phyloP scores from a whole-genome alignment of 2,113 vertebrate genomes.

The Pan paniscus region DNA sequence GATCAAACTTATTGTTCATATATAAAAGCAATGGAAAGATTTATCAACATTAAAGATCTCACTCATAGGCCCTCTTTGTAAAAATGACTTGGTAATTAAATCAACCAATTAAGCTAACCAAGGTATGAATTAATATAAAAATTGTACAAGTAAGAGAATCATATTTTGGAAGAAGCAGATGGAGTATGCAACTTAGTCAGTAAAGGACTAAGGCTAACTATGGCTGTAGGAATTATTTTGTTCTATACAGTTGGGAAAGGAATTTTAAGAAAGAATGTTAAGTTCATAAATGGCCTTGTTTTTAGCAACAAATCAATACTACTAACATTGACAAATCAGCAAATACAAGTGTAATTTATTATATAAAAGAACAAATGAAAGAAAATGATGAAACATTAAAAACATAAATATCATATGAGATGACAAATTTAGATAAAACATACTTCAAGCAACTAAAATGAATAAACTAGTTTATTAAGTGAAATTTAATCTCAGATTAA shows the following conservation, averaged over 20 bases:
- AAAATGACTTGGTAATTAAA: conserved; percentile 1
- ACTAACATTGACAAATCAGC: neutral
- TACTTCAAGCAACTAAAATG: neutral
- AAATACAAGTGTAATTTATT: neutral
- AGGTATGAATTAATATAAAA: neutral
- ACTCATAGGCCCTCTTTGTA: neutral
- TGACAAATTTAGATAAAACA: neutral
- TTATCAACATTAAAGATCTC: neutral
- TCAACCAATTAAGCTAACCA: neutral
- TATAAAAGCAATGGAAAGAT: neutral
- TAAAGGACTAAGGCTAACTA: neutral
- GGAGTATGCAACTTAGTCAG: neutral
- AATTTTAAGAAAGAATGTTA: neutral
- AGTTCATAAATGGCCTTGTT: neutral
- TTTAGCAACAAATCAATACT: neutral
- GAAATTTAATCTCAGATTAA: neutral
- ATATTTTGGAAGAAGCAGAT: neutral
- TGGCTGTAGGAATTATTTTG: neutral
- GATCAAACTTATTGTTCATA: neutral
- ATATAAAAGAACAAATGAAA: neutral
- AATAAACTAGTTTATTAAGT: neutral
- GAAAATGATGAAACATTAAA: neutral
- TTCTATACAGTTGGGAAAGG: neutral
- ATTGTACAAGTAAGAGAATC: neutral
- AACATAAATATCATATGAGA: neutral